phyloP scores from a whole-genome alignment of 2,888 invertebrate species.

The Graphium colonna region DNA sequence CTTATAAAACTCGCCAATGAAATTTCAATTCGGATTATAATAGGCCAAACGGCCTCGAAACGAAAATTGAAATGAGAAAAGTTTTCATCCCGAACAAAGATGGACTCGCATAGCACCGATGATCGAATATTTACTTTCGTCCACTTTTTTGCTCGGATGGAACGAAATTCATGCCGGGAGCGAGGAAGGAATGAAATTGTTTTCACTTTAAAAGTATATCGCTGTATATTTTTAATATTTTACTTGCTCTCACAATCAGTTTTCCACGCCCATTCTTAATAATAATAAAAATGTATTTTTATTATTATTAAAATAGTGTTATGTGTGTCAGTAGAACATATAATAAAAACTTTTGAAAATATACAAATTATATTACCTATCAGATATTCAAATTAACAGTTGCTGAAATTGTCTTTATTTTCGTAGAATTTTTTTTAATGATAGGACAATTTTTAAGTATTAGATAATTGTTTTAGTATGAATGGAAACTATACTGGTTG shows the following conservation, averaged over 20 bases:
- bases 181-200: conserved; percentile 4
- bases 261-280: background rate
- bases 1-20: conserved; percentile 13
- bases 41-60: conserved; percentile 15
- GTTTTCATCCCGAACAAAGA: conserved; percentile 22
- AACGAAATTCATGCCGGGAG: conserved; percentile 1
- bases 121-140: conserved; percentile 21
- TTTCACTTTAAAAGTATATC: background rate
- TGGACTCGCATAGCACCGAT: conserved; percentile 9
- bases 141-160: conserved; percentile 16
- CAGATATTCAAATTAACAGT: no score
- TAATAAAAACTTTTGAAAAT: no score
- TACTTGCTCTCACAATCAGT: background rate
- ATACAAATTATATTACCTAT: no score
- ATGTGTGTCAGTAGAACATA: no score
- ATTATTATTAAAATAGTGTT: no score
- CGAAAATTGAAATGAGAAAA: conserved; percentile 23
- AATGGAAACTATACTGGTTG: no score
- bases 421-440: no score
- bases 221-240: background rate
- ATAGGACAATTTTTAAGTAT: no score
- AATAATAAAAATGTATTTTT: conserved; percentile 1
- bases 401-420: no score
- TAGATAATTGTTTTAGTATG: no score
- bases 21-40: conserved; percentile 20